A percentile compares a stretch with the other conserved stretches of the same genome.
Evolutionary conservation across 1,140 invertebrate species (phyloP).

Genomic region (Tetraneura akinire): DNA sequence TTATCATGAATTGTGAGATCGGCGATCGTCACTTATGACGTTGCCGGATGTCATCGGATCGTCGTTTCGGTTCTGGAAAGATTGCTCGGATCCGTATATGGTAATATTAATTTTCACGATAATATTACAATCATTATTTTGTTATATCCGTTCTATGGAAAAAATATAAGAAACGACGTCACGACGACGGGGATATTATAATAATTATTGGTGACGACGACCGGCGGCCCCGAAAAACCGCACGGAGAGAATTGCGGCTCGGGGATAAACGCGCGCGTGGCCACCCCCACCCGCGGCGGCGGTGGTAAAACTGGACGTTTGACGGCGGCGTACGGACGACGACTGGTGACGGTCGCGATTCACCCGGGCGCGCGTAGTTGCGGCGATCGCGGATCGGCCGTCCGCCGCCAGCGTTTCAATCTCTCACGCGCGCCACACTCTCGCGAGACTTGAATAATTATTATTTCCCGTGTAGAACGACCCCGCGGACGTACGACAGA

Average conservation of each 20-base stretch:
- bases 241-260: not conserved
- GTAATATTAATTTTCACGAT: no score
- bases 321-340: not conserved
- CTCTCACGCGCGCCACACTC: not conserved
- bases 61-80: no score
- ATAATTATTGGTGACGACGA: no score
- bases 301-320: not conserved
- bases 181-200: no score
- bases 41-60: no score
- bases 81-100: no score
- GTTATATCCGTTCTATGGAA: no score
- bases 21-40: no score
- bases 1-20: no score
- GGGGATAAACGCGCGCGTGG: slow-evolving; percentile 1
- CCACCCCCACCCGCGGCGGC: not conserved
- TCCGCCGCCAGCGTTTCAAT: slow-evolving; percentile 8
- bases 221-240: no score
- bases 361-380: not conserved
- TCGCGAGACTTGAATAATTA: not conserved
- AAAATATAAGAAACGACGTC: no score
- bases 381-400: not conserved
- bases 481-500: not conserved
- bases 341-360: not conserved
- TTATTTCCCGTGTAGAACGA: not conserved
- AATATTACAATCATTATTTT: no score